Percentiles rank a stretch among this genome's conserved stretches.
phyloP scores from a whole-genome alignment of 1,140 invertebrate genomes.

The Scaptomyza pallida region DNA sequence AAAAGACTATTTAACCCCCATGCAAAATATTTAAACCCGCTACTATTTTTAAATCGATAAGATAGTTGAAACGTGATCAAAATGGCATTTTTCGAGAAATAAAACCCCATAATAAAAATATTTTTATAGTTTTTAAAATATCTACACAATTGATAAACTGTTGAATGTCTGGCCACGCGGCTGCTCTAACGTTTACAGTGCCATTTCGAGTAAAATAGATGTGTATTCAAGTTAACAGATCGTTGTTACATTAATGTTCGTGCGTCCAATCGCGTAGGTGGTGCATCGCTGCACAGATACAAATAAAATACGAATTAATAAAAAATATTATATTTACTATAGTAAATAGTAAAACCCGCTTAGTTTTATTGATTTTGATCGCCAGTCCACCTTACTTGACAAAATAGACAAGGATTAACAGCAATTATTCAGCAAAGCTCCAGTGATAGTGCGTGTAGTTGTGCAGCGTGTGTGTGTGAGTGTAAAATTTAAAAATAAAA shows the following conservation, averaged over 20 bases:
- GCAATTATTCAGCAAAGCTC: conserved; percentile 12
- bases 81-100: too few species aligned
- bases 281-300: conserved; percentile 29
- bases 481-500: conserved; percentile 75
- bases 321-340: background rate
- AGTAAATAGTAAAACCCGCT: background rate
- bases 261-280: conserved; percentile 40
- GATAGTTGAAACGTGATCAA: too few species aligned
- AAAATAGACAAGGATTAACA: conserved; percentile 13
- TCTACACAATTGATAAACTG: conserved; percentile 8
- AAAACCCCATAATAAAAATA: too few species aligned
- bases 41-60: too few species aligned
- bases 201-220: conserved; percentile 39
- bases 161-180: conserved; percentile 21
- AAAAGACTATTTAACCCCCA: too few species aligned
- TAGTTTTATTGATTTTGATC: conserved; percentile 5
- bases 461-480: conserved; percentile 25
- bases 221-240: conserved; percentile 9
- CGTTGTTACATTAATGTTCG: conserved; percentile 31
- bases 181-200: conserved; percentile 17
- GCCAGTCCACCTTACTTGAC: background rate
- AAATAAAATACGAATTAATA: conserved; percentile 10
- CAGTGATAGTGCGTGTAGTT: conserved; percentile 23
- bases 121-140: background rate
- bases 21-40: too few species aligned